These are phyloP conservation scores for Trisateles emortualis DNA, from an alignment of 2,888 invertebrate species.

Conservation along the genomic window DNA sequence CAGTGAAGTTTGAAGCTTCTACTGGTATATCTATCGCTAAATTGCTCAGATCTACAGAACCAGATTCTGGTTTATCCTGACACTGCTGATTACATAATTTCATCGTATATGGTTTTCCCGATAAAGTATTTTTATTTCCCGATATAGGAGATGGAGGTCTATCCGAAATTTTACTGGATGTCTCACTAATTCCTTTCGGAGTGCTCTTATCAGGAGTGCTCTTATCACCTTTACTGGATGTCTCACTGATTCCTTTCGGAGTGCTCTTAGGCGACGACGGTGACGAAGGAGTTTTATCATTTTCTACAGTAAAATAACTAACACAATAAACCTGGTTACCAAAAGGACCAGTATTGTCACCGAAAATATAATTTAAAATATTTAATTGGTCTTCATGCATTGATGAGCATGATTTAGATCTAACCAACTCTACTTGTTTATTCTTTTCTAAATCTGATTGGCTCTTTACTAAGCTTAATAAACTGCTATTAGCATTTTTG, in stretches of 20 bases:
- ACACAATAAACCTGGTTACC: conserved; percentile 69
- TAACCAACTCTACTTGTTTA: conserved; percentile 41
- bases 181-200: too few relatives aligned
- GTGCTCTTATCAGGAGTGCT: too few relatives aligned
- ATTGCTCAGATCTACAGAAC: conserved; percentile 46
- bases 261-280: not conserved
- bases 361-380: conserved; percentile 69
- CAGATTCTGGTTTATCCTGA: conserved; percentile 34
- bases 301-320: conserved; percentile 71
- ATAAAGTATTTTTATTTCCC: conserved; percentile 34
- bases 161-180: too few relatives aligned
- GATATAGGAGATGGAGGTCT: too few relatives aligned
- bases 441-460: conserved; percentile 44
- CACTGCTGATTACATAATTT: conserved; percentile 57
- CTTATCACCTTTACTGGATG: not conserved
- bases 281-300: conserved; percentile 32
- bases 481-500: not conserved
- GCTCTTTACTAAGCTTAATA: conserved; percentile 52
- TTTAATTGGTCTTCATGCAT: conserved; percentile 52
- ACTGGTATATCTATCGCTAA: conserved; percentile 60
- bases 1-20: conserved; percentile 51
- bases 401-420: conserved; percentile 60
- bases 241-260: conserved; percentile 6
- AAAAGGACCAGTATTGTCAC: conserved; percentile 49
- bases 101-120: conserved; percentile 45